Percentiles rank a stretch among this genome's conserved stretches.
phyloP scores from a whole-genome alignment of 2,797 vertebrate species.

The Melanotaenia boesemani region DNA sequence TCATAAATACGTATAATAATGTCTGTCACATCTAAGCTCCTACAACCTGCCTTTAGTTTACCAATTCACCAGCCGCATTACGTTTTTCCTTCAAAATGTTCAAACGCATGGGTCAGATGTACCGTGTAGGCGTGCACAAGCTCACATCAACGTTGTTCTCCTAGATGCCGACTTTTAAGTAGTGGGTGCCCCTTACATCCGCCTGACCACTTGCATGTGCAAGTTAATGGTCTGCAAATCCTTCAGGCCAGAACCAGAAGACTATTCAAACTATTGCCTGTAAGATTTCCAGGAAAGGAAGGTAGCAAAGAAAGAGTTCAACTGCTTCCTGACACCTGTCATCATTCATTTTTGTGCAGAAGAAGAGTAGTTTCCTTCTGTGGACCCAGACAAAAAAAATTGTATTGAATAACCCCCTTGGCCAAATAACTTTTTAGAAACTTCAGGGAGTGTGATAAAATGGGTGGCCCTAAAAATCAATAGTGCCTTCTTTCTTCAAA shows the following conservation, averaged over 20 bases:
- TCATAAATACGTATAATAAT: background rate
- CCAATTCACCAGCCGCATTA: background rate
- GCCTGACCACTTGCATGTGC: background rate
- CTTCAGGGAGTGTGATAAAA: slow-evolving; percentile 97
- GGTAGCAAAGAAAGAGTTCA: slow-evolving; percentile 72
- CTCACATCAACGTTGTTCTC: background rate
- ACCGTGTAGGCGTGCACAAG: background rate
- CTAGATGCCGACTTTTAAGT: background rate
- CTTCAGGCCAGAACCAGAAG: slow-evolving; percentile 64
- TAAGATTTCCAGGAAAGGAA: slow-evolving; percentile 75
- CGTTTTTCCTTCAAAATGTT: background rate
- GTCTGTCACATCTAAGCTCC: background rate
- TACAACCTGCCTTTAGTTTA: background rate
- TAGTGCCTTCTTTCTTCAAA: slow-evolving; percentile 93
- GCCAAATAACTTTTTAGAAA: slow-evolving; percentile 93
- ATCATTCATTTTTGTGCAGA: slow-evolving; percentile 79
- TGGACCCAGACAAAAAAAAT: slow-evolving; percentile 88
- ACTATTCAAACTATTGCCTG: slow-evolving; percentile 75
- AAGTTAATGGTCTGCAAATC: slow-evolving; percentile 64
- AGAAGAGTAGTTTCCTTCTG: slow-evolving; percentile 80
- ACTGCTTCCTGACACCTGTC: slow-evolving; percentile 81
- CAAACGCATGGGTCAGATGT: background rate
- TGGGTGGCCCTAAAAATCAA: slow-evolving; percentile 94
- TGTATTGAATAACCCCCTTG: slow-evolving; percentile 95
- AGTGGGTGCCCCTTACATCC: background rate